These are phyloP conservation scores for Opisthocomus hoazin DNA, from an alignment of 2,113 vertebrate genomes.

Conservation along the genomic window DNA sequence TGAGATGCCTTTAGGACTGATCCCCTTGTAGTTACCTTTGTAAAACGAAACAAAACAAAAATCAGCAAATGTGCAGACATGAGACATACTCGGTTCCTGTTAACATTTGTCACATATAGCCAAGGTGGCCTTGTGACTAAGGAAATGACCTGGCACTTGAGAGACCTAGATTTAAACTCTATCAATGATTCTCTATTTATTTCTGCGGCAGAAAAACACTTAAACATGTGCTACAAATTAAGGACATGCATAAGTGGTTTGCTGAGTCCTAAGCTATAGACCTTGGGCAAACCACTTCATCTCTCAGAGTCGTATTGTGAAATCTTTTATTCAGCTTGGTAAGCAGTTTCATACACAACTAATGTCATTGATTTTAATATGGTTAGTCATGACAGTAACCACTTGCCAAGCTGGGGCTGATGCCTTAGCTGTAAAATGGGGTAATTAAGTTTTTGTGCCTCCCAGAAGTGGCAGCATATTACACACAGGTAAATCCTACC, in stretches of 20 bases:
- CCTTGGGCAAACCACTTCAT: slow-evolving; percentile 1
- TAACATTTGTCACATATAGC: neutral
- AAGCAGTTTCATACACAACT: neutral
- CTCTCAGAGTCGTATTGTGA: neutral
- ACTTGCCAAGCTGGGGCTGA: neutral
- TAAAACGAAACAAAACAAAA: neutral
- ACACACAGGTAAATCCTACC: neutral
- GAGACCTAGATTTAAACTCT: neutral
- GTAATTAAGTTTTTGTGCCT: neutral
- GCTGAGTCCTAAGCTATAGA: neutral
- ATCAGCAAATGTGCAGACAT: neutral
- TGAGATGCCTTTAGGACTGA: neutral
- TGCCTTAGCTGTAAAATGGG: neutral
- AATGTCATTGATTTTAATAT: neutral
- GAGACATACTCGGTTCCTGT: neutral
- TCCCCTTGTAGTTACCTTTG: neutral
- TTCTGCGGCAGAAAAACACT: slow-evolving; percentile 23
- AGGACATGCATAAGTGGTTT: slow-evolving; percentile 10
- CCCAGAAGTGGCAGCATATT: neutral
- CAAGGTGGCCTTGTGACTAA: slow-evolving; percentile 1
- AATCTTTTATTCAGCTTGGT: slow-evolving; percentile 3
- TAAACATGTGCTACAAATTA: slow-evolving; percentile 27
- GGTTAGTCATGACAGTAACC: neutral
- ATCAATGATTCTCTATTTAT: neutral
- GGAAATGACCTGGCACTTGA: neutral